Conservation (phyloP, 2,797 vertebrate genomes). For the Ciconia nigra region DNA sequence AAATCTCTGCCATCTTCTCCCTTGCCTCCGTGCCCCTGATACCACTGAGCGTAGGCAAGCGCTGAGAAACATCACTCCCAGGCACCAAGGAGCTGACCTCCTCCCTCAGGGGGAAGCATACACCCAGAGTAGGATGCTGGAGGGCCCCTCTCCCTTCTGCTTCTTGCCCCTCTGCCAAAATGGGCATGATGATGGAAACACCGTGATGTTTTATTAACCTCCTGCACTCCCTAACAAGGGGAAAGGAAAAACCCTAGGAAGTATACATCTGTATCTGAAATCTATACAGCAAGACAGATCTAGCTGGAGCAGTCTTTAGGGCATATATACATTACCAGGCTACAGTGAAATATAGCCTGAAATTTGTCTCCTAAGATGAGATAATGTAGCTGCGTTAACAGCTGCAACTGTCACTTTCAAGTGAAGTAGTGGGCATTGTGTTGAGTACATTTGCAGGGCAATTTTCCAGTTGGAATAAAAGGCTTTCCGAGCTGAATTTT, state of each 20-base stretch:
- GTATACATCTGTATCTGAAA: conserved; percentile 42
- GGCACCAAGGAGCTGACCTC: neutral
- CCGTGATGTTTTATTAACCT: neutral
- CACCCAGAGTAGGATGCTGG: rapidly evolving
- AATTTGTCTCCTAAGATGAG: conserved; percentile 78
- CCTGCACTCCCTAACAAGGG: neutral
- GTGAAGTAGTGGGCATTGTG: conserved; percentile 76
- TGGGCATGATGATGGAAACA: neutral
- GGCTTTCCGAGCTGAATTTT: conserved; percentile 66
- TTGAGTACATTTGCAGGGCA: conserved; percentile 71
- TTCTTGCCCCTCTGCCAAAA: neutral
- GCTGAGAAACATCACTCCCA: neutral
- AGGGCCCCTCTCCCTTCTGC: neutral
- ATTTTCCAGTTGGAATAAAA: conserved; percentile 75
- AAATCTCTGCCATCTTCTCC: neutral
- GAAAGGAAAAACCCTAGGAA: conserved; percentile 35
- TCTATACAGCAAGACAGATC: conserved; percentile 66
- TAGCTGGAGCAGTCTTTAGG: conserved; percentile 48
- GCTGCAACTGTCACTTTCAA: conserved; percentile 73
- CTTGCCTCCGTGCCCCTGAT: neutral
- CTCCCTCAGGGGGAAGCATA: neutral
- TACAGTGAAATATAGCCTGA: conserved; percentile 70
- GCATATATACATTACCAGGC: conserved; percentile 59
- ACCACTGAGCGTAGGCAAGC: rapidly evolving
- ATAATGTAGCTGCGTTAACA: conserved; percentile 75